Evolutionary conservation across 2,113 vertebrate genomes (phyloP).

Genomic region (Helogale parvula): DNA sequence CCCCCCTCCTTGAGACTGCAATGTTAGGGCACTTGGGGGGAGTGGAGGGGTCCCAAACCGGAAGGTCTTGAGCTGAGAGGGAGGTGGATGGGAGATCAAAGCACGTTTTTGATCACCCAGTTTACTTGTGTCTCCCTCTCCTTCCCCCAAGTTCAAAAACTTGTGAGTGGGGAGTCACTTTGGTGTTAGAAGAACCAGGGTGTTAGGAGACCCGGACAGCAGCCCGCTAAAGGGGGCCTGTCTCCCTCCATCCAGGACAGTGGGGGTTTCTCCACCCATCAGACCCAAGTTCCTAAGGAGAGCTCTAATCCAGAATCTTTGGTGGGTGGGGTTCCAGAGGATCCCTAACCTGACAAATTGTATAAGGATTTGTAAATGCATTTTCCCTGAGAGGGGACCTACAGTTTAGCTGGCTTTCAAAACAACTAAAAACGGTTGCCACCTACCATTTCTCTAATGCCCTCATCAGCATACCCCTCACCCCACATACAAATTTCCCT

Average conservation of each 20-base stretch:
- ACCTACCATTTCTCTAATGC: background rate
- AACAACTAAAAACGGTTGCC: background rate
- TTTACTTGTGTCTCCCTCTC: background rate
- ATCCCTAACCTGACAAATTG: background rate
- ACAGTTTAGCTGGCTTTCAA: background rate
- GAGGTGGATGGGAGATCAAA: conserved; percentile 61
- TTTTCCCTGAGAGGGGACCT: conserved; percentile 15
- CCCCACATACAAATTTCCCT: background rate
- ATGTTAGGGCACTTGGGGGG: background rate
- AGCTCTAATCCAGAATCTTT: background rate
- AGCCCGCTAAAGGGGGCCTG: background rate
- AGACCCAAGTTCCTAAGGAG: conserved; percentile 1
- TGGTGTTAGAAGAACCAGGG: background rate
- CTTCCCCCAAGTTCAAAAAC: conserved; percentile 18
- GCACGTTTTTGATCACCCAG: conserved; percentile 62
- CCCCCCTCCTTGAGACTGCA: background rate
- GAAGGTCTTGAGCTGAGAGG: background rate
- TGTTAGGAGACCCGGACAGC: conserved; percentile 28
- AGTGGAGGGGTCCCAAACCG: background rate
- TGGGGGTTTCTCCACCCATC: background rate
- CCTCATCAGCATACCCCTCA: background rate
- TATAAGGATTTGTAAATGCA: background rate
- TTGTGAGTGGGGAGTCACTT: background rate
- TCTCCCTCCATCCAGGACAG: background rate
- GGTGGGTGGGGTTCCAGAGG: background rate